A percentile compares a stretch with the other conserved stretches of the same genome.
Evolutionary conservation across 1,140 invertebrate species (phyloP).

Genomic region (Cydia amplana): DNA sequence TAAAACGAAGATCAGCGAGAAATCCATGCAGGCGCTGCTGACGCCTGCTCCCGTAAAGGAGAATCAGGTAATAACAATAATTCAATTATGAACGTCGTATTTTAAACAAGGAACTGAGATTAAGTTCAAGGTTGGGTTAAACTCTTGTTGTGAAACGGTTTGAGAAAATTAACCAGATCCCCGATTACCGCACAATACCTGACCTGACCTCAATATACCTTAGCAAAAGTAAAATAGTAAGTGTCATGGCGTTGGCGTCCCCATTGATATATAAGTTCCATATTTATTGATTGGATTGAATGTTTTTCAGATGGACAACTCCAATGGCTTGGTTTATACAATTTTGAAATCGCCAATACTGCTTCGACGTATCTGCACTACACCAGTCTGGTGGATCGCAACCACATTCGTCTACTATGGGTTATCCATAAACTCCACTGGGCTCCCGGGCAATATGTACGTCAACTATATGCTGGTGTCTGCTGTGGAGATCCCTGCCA

Average conservation of each 20-base stretch:
- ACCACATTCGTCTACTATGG: constrained; percentile 88
- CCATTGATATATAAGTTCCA: no score
- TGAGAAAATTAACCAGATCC: no score
- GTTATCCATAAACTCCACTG: constrained; percentile 85
- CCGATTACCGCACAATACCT: no score
- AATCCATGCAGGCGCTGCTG: constrained; percentile 59
- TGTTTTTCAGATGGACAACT: neutral
- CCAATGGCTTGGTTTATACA: constrained; percentile 56
- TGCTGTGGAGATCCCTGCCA: constrained; percentile 83
- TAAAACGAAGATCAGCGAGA: constrained; percentile 74
- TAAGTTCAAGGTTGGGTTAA: no score
- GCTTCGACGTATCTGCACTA: constrained; percentile 80
- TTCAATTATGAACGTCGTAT: no score
- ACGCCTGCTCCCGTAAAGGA: neutral
- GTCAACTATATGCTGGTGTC: constrained; percentile 82
- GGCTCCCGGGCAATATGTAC: constrained; percentile 83
- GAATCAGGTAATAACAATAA: neutral
- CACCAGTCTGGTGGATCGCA: constrained; percentile 84
- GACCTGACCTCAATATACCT: no score
- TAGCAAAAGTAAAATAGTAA: no score
- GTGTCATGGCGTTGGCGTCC: no score
- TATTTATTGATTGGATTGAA: no score
- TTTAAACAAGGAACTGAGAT: no score
- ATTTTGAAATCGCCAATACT: constrained; percentile 79
- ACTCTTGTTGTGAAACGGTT: no score